Percentiles rank a stretch among this genome's conserved stretches.
phyloP scores from a whole-genome alignment of 2,888 invertebrate species.

The Cybosia mesomella region DNA sequence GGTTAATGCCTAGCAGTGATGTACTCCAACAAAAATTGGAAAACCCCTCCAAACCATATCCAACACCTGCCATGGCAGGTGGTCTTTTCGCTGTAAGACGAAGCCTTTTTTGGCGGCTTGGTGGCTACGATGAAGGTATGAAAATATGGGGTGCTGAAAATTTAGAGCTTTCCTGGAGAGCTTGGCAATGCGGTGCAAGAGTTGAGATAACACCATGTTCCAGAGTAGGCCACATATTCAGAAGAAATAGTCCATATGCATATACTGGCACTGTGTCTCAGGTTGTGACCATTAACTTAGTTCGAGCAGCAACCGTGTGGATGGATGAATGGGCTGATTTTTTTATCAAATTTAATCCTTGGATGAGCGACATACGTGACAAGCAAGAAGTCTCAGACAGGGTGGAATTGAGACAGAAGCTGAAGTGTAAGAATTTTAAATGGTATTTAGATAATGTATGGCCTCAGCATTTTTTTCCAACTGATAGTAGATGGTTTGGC shows the following conservation, averaged over 20 bases:
- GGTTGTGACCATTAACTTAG: slow-evolving; percentile 96
- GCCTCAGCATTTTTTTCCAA: slow-evolving; percentile 98
- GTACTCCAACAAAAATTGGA: slow-evolving; percentile 88
- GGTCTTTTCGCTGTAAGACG: slow-evolving; percentile 96
- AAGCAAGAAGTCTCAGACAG: slow-evolving; percentile 89
- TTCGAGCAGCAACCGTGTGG: slow-evolving; percentile 98
- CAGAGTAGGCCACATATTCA: slow-evolving; percentile 97
- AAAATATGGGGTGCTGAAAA: slow-evolving; percentile 99
- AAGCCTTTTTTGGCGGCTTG: slow-evolving; percentile 94
- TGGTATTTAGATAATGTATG: slow-evolving; percentile 98
- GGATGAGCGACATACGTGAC: slow-evolving; percentile 86
- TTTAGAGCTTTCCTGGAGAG: slow-evolving; percentile 97
- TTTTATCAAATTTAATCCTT: slow-evolving; percentile 94
- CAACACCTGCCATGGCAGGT: slow-evolving; percentile 97
- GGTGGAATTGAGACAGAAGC: slow-evolving; percentile 88
- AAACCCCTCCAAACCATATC: slow-evolving; percentile 90
- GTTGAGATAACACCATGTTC: slow-evolving; percentile 97
- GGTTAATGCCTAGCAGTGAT: slow-evolving; percentile 91
- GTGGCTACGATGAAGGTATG: slow-evolving; percentile 91
- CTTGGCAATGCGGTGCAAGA: slow-evolving; percentile 97
- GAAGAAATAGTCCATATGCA: slow-evolving; percentile 97
- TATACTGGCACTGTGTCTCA: slow-evolving; percentile 97
- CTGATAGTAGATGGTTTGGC: slow-evolving; percentile 95
- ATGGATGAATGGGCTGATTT: slow-evolving; percentile 99
- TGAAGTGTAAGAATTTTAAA: slow-evolving; percentile 94